These are phyloP conservation scores for Elaphurus davidianus DNA, from an alignment of 2,113 vertebrate genomes.

Conservation along the genomic window DNA sequence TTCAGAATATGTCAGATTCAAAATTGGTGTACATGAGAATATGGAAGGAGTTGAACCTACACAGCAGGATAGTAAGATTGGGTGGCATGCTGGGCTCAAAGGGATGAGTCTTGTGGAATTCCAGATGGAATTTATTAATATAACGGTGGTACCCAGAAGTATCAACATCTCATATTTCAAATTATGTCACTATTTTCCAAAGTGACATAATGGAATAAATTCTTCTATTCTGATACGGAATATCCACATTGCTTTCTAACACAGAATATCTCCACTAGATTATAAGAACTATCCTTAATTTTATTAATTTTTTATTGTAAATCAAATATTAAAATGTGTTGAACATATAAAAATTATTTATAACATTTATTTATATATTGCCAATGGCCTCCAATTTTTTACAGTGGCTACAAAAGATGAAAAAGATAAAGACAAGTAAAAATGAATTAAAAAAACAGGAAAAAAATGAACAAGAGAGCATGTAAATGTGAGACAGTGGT, in stretches of 20 bases:
- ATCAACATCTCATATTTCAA: background rate
- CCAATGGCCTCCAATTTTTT: background rate
- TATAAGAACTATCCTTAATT: background rate
- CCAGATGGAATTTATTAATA: background rate
- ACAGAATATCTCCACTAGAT: background rate
- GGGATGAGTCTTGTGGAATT: background rate
- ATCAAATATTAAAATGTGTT: background rate
- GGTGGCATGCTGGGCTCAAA: background rate
- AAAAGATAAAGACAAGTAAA: background rate
- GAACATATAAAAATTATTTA: background rate
- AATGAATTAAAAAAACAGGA: background rate
- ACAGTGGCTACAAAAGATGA: background rate
- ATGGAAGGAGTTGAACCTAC: background rate
- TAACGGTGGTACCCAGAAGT: background rate
- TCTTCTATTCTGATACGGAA: background rate
- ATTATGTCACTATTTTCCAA: background rate
- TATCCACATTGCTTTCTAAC: background rate
- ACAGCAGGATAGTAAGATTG: background rate
- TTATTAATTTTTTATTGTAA: background rate
- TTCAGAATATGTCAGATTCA: background rate
- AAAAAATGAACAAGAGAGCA: background rate
- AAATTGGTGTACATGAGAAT: background rate
- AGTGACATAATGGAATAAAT: background rate
- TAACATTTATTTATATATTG: background rate
- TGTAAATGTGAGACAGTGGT: background rate